Base-by-base conservation (phyloP, 1,140 invertebrate genomes). In the Coptotermes formosanus region DNA sequence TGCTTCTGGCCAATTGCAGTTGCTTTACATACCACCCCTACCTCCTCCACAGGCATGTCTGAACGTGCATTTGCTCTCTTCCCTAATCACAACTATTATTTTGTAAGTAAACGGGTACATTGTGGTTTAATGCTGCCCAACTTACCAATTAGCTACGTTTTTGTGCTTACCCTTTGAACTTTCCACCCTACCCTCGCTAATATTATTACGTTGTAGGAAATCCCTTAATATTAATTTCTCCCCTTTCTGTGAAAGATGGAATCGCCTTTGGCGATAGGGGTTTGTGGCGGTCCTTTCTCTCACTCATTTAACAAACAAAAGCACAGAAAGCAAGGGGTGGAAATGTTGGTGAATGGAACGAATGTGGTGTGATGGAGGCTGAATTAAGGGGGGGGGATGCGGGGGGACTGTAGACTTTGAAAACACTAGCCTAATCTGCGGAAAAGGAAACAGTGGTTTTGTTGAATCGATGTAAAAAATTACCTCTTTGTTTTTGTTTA, bases 301-400 rank as follows among this genome's bases (percentile, higher is more conserved):
- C 64, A 75, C 64, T 75, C 64, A 75, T 75, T 75, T 75, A 75
- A 75, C 64, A 75, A 75, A 75, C 64, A 75, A 75, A 75, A 75
- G 64, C 64, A n/a, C n/a, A 75, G 64, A 75, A 75, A 64, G n/a
- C n/a, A 30, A 75, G 64, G 64, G 64, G n/a, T 8, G 64, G n/a
- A 30, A 21, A 75, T 75, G 64, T 14, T 12, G 52, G 8, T 75
- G 64, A 25, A 16, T 75, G 25, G 64, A 30, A 75, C n/a, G 64
- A 30, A 75, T 75, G 25, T 75, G 64, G n/a, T 30, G 64, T 75
- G 64, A 8, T 8, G 64, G 64, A 4, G 25, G 25, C 64, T 30
- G 8, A n/a, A 75, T 75, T 0, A 48, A 48, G 21, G 59, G 25
- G 64, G 9, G 14, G 64, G n/a, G n/a, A n/a, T n/a, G n/a, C n/a